Evolutionary conservation across 2,888 invertebrate species (phyloP), one percentile per base, ranked within the genome.

Genomic region (Flexamia atlantica): DNA sequence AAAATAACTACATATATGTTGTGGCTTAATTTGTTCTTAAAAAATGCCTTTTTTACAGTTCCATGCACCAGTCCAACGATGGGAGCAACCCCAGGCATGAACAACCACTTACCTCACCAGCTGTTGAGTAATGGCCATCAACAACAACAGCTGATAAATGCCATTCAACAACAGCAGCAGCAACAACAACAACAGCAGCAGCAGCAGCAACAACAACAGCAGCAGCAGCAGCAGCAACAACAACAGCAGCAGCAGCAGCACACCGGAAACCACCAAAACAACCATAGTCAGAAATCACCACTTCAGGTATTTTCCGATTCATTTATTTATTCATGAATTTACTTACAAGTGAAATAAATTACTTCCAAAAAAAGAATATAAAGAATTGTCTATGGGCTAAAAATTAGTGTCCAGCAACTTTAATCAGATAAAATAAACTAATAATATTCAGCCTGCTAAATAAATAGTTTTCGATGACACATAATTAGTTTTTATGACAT

Each of bases 231-330:
- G 83, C 86, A 89, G 23, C 89, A 89, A 25, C 89, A 89, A 81
- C 88, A 85, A 86, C 88, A 86, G 83, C 87, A 82, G 83, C 86
- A 89, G 23, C 89, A 89, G 23, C 89, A 89, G 80, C 89, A 79
- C 83, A 28, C 53, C 25, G 28, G 76, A 17, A 64, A 40, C 79
- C 25, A 60, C 46, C 46, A 79, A 1, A 79, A 42, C 25, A 76
- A 60, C 30, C 83, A 79, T 36, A 79, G 60, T 83, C 83, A 83
- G 14, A 83, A 76, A 50, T 70, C 80, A 32, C 80, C 70, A 28
- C 36, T 83, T 30, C 42, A 83, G 64, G 36, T 53, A 64, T 57
- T 57, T 20, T 57, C 23, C 14, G 7, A 36, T 7, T 36, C n/a
- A n/a, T n/a, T n/a, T n/a, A n/a, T n/a, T n/a, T n/a, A n/a, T n/a